These are phyloP conservation scores for Acrocephalus kingi DNA, from an alignment of 2,113 vertebrate species.

Conservation along the genomic window DNA sequence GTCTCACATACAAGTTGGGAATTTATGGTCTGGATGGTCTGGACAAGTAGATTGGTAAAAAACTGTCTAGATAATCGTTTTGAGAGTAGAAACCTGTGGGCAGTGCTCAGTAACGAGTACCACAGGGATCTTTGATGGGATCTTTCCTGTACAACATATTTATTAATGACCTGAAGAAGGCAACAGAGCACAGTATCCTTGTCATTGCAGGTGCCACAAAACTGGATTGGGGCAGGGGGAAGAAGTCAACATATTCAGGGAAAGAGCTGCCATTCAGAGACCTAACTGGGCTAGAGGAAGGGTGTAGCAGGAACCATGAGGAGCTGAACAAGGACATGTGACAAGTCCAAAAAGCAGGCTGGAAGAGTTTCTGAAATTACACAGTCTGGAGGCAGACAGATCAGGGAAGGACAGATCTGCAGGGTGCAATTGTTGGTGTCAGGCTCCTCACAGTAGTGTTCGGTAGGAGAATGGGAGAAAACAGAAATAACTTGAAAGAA, in stretches of 20 bases:
- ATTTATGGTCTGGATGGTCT: neutral
- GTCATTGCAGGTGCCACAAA: neutral
- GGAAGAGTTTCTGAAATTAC: neutral
- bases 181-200: neutral
- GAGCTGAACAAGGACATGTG: neutral
- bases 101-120: neutral
- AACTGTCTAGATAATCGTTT: neutral
- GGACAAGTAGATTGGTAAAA: neutral
- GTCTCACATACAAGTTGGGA: neutral
- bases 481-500: neutral
- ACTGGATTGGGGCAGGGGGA: rapidly evolving
- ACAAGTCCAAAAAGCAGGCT: neutral
- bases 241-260: neutral
- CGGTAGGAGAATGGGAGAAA: neutral
- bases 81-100: neutral
- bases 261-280: neutral
- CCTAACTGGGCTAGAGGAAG: neutral
- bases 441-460: neutral
- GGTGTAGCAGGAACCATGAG: neutral
- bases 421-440: neutral
- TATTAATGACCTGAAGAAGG: neutral
- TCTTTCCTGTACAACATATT: neutral
- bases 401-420: neutral
- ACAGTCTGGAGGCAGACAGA: neutral
- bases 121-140: neutral